A percentile compares a stretch with the other conserved stretches of the same genome.
Evolutionary conservation across 1,140 invertebrate species (phyloP).

Genomic region (Drosophila orosa): DNA sequence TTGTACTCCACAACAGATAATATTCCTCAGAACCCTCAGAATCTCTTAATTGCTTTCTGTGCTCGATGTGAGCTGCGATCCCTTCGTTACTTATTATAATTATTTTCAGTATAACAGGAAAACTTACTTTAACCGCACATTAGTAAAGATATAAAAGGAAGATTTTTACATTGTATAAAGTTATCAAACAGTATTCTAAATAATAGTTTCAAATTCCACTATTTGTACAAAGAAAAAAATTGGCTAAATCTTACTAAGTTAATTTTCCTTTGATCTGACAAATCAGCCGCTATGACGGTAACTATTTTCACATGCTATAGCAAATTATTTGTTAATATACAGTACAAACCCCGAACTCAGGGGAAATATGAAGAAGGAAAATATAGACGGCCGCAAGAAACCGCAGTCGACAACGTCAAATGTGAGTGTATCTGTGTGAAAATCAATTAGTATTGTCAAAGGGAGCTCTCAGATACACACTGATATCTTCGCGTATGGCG

Average conservation of each 20-base stretch:
- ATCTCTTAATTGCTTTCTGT: constrained; percentile 39
- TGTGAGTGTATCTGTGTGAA: constrained; percentile 20
- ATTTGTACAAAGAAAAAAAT: not conserved
- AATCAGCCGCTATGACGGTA: constrained; percentile 1
- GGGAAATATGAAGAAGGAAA: constrained; percentile 12
- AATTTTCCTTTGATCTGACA: not conserved
- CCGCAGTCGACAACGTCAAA: constrained; percentile 40
- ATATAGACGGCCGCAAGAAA: constrained; percentile 36
- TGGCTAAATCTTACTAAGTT: not conserved
- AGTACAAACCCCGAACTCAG: constrained; percentile 17
- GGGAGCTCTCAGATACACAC: constrained; percentile 37
- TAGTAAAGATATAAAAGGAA: not conserved
- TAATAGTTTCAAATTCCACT: not conserved
- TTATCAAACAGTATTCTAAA: not conserved
- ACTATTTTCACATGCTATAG: constrained; percentile 1
- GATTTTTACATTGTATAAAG: not conserved
- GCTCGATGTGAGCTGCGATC: constrained; percentile 2
- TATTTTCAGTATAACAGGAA: not conserved
- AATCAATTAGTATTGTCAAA: constrained; percentile 75
- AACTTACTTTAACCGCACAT: not conserved
- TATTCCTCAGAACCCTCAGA: constrained; percentile 23
- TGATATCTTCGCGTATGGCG: constrained; percentile 1
- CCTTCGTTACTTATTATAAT: constrained; percentile 9
- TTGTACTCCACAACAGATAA: constrained; percentile 40
- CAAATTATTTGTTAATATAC: constrained; percentile 41